Evolutionary conservation across 2,888 invertebrate genomes (phyloP).

Genomic region (Dione vanillae): DNA sequence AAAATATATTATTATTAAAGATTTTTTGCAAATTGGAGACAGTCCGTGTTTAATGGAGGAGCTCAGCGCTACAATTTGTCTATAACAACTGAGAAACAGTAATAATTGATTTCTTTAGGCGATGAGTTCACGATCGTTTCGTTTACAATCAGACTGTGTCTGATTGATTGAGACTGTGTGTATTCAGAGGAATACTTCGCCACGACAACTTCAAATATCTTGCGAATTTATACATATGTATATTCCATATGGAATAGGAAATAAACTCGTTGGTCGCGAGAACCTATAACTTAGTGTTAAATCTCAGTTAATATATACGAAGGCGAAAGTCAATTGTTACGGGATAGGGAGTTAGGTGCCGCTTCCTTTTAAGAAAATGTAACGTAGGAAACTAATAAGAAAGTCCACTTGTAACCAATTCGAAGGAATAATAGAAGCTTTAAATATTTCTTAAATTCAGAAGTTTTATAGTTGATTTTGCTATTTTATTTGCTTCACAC

Average conservation of each 20-base stretch:
- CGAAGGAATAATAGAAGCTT: conserved; percentile 52
- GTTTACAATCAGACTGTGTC: too few species aligned
- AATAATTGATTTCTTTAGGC: too few species aligned
- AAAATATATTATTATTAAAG: too few species aligned
- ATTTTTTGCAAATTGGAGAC: background rate
- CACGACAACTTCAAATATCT: too few species aligned
- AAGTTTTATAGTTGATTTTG: conserved; percentile 61
- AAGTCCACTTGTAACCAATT: conserved; percentile 48
- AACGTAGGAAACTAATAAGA: conserved; percentile 69
- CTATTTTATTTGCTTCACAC: background rate
- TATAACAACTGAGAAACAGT: too few species aligned
- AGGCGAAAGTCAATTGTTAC: conserved; percentile 49
- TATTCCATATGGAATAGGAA: conserved; percentile 26
- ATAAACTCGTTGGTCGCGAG: conserved; percentile 27
- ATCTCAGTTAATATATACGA: conserved; percentile 45
- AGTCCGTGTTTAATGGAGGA: too few species aligned
- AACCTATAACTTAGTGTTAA: conserved; percentile 42
- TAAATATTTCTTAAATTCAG: conserved; percentile 67
- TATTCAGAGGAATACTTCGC: too few species aligned
- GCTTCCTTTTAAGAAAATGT: conserved; percentile 67
- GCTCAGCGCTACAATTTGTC: too few species aligned
- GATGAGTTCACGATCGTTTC: too few species aligned
- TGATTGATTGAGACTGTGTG: too few species aligned
- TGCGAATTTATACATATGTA: too few species aligned
- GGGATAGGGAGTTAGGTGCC: conserved; percentile 70